Percentiles rank a stretch among this genome's conserved stretches.
Conservation (phyloP, 2,113 vertebrate genomes). For the Perca schrenkii region DNA sequence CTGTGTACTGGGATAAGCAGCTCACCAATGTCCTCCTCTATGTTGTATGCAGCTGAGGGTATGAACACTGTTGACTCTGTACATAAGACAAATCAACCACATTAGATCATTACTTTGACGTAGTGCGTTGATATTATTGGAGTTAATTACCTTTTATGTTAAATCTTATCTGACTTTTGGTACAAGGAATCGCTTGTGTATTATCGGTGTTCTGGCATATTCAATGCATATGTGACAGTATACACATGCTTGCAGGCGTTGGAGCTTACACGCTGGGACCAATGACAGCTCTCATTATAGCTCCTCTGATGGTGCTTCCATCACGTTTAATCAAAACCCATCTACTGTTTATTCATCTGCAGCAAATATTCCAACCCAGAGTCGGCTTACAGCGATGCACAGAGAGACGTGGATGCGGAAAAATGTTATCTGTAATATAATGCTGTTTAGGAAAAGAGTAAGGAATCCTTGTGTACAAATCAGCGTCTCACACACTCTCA, state of each 20-base stretch:
- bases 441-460: neutral
- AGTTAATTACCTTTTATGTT: neutral
- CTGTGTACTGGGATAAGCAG: constrained; percentile 91
- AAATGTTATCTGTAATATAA: neutral
- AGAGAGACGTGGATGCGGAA: constrained; percentile 32
- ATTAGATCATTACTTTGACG: constrained; percentile 5
- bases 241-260: neutral
- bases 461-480: neutral
- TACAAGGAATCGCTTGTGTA: neutral
- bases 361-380: constrained; percentile 38
- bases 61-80: constrained; percentile 95
- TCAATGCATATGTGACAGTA: constrained; percentile 9
- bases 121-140: neutral
- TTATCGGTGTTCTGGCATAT: constrained; percentile 2
- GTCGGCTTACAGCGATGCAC: constrained; percentile 4
- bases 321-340: constrained; percentile 49
- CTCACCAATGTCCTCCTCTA: constrained; percentile 93
- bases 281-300: constrained; percentile 45
- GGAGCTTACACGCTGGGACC: constrained; percentile 14
- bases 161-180: neutral
- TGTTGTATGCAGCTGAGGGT: constrained; percentile 86
- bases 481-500: neutral
- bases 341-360: constrained; percentile 31
- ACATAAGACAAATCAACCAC: constrained; percentile 30
- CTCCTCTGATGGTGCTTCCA: constrained; percentile 11